Evolutionary conservation across 2,888 invertebrate species (phyloP).

Genomic region (Yponomeuta malinellus): DNA sequence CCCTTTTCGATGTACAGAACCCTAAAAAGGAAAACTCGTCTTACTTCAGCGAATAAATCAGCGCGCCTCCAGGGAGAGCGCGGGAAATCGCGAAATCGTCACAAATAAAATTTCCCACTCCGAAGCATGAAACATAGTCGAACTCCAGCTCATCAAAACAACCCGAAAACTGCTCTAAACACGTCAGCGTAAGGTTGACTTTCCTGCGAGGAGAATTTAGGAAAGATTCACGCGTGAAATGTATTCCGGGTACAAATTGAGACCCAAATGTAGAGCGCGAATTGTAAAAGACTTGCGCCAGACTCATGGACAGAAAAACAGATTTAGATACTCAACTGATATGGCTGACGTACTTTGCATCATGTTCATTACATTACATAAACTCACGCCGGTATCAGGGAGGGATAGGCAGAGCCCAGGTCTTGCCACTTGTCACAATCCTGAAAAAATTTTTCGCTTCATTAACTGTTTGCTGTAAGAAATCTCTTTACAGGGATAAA

Average conservation of each 20-base stretch:
- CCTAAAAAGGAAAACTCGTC: constrained; percentile 33
- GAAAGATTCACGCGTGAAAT: constrained; percentile 49
- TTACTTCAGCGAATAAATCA: constrained; percentile 52
- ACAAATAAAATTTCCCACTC: constrained; percentile 71
- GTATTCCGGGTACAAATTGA: constrained; percentile 61
- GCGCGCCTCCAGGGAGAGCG: constrained; percentile 52
- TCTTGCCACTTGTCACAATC: too few relatives aligned
- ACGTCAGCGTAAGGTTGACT: constrained; percentile 20
- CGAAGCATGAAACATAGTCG: constrained; percentile 49
- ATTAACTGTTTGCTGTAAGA: too few relatives aligned
- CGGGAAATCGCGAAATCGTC: constrained; percentile 64
- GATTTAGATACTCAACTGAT: background rate
- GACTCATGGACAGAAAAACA: background rate
- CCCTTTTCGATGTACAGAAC: background rate
- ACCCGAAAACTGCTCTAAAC: constrained; percentile 25
- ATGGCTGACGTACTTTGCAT: background rate
- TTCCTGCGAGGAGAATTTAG: constrained; percentile 26
- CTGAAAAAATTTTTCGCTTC: too few relatives aligned
- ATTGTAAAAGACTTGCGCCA: constrained; percentile 18
- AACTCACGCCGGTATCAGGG: too few relatives aligned
- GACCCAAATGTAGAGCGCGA: constrained; percentile 24
- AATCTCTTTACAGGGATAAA: too few relatives aligned
- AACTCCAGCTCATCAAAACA: constrained; percentile 27
- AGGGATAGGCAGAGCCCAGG: too few relatives aligned
- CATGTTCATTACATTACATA: background rate